Base-by-base conservation (phyloP, 1,140 invertebrate genomes). In the Drosophila nigromelanica region DNA sequence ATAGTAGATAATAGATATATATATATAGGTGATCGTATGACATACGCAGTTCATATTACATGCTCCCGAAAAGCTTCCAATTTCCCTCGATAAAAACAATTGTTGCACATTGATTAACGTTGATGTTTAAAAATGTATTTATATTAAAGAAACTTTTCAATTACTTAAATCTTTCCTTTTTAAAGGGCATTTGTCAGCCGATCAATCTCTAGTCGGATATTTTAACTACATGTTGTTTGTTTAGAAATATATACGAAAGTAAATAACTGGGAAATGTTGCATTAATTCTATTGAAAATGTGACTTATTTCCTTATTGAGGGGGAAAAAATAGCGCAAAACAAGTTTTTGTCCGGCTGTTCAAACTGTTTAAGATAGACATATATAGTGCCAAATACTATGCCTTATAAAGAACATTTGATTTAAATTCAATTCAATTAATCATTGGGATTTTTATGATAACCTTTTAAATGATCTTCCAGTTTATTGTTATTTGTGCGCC, bases 391-490 rank as follows among this genome's bases (percentile, higher is more conserved):
- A 40, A 40, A 35, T 40, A 37, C 10, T 35, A 33, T 35, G 27
- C 42, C 51, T 37, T 42, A 71, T 56, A 33, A 27, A 48, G 67
- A 48, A 15, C 21, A 15, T 12, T 33, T n/a, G 15, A n/a, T 42
- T 66, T 51, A n/a, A 14, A 12, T 52, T 63, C 66, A 67, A 76
- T 59, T 78, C 56, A 75, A 81, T 81, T 82, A 75, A 60, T 55
- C 54, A 47, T 75, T 81, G 75, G n/a, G 48, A 48, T 79, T 83
- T 63, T 67, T 11, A 62, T 74, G 60, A 39, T 60, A 45, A 43
- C 45, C 68, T 70, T 78, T 8, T 52, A 7, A 81, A 72, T 60
- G 52, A 50, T 42, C 54, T 48, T 3, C 8, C 3, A 7, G 10
- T 35, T 35, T 35, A 7, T 10, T 10, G 33, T 27, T 27, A 5